Evolutionary conservation across 1,140 invertebrate genomes (phyloP).

Genomic region (Aleiodes sp.): DNA sequence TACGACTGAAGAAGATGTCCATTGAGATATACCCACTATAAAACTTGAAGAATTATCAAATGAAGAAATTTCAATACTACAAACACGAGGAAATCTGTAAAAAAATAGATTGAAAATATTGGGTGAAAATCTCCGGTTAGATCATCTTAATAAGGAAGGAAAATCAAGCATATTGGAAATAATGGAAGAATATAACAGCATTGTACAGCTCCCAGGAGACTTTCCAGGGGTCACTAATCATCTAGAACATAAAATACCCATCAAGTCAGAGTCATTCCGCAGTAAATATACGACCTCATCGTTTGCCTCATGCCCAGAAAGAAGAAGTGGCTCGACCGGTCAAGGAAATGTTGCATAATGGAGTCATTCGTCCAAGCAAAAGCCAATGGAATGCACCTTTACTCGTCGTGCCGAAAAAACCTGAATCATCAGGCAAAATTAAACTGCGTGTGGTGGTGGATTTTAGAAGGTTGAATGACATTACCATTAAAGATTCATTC

Average conservation of each 20-base stretch:
- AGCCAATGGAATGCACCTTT: no score
- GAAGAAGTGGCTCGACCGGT: background rate
- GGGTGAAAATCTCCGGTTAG: background rate
- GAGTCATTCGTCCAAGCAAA: background rate
- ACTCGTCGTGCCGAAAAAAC: background rate
- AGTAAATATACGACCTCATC: background rate
- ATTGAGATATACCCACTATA: no score
- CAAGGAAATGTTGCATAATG: background rate
- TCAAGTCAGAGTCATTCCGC: background rate
- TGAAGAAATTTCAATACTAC: no score
- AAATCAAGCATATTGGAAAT: background rate
- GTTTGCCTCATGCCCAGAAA: background rate
- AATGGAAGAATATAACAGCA: background rate
- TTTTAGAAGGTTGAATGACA: background rate
- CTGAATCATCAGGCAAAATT: background rate
- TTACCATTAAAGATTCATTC: background rate
- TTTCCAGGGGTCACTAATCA: background rate
- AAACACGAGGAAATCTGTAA: no score
- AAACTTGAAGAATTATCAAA: no score
- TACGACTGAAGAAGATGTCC: no score
- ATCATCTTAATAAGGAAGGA: background rate
- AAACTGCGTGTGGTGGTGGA: background rate
- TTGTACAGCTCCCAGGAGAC: background rate
- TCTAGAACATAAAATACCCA: background rate
- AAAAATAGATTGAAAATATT: no score